Conservation (phyloP, 2,113 vertebrate genomes). For the Notothenia coriiceps region DNA sequence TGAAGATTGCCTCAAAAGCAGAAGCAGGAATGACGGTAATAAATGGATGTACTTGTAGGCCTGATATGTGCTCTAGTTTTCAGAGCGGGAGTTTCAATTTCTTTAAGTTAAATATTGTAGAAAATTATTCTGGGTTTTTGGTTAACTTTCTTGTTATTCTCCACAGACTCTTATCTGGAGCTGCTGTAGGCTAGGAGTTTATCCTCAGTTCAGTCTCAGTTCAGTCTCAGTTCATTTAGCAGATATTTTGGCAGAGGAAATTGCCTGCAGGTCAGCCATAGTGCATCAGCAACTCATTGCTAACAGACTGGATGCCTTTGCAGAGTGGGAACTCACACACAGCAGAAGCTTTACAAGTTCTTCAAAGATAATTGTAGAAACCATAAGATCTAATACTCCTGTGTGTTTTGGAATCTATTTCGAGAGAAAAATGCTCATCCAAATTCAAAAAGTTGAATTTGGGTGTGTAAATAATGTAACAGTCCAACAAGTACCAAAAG, state of each 20-base stretch:
- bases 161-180: constrained; percentile 29
- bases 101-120: neutral
- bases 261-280: constrained; percentile 53
- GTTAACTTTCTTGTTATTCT: constrained; percentile 34
- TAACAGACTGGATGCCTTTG: constrained; percentile 21
- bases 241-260: constrained; percentile 52
- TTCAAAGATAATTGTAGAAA: constrained; percentile 16
- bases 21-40: neutral
- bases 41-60: neutral
- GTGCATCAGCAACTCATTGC: constrained; percentile 46
- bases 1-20: constrained; percentile 4
- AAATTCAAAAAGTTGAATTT: neutral
- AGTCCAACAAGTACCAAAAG: neutral
- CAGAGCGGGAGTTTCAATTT: constrained; percentile 3
- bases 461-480: neutral
- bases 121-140: neutral
- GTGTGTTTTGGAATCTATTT: constrained; percentile 9
- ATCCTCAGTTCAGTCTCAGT: constrained; percentile 47
- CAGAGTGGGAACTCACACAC: neutral
- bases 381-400: constrained; percentile 3
- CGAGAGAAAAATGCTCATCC: rapidly evolving
- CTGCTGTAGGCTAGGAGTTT: constrained; percentile 44
- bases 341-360: constrained; percentile 5
- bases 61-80: constrained; percentile 8
- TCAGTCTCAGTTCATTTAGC: constrained; percentile 56